phyloP scores from a whole-genome alignment of 2,888 invertebrate species.

The Heliconius charithonia region DNA sequence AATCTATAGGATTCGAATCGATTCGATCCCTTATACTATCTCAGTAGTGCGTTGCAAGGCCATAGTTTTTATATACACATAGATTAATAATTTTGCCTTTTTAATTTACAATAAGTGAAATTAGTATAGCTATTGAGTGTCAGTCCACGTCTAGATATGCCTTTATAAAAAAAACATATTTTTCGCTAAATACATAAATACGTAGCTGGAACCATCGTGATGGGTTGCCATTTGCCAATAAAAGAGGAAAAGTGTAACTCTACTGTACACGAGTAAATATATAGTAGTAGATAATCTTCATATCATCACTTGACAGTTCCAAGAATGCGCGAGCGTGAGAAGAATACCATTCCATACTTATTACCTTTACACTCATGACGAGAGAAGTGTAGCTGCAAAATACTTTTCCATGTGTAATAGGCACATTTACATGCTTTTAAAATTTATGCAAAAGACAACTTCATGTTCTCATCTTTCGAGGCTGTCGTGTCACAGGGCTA shows the following conservation, averaged over 20 bases:
- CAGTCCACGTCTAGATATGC: background rate
- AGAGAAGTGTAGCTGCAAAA: background rate
- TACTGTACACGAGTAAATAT: slow-evolving; percentile 30
- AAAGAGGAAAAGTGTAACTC: slow-evolving; percentile 27
- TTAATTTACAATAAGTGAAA: too few relatives aligned
- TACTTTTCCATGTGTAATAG: background rate
- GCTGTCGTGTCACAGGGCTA: background rate
- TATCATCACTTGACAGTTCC: slow-evolving; percentile 29
- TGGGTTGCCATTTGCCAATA: too few relatives aligned
- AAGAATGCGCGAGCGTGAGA: slow-evolving; percentile 28
- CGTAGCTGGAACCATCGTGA: background rate
- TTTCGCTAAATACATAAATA: background rate
- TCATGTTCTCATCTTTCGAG: background rate
- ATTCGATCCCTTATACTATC: too few relatives aligned
- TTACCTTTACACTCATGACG: background rate
- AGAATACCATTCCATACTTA: background rate
- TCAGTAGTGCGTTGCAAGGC: too few relatives aligned
- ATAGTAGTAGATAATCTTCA: slow-evolving; percentile 22
- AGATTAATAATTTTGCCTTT: too few relatives aligned
- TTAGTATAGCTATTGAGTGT: background rate
- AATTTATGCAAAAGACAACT: background rate
- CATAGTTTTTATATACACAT: too few relatives aligned
- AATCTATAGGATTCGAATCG: too few relatives aligned
- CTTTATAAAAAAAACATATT: background rate
- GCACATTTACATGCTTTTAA: background rate